Conservation (phyloP, 2,797 vertebrate species). For the Fundulus diaphanus region DNA sequence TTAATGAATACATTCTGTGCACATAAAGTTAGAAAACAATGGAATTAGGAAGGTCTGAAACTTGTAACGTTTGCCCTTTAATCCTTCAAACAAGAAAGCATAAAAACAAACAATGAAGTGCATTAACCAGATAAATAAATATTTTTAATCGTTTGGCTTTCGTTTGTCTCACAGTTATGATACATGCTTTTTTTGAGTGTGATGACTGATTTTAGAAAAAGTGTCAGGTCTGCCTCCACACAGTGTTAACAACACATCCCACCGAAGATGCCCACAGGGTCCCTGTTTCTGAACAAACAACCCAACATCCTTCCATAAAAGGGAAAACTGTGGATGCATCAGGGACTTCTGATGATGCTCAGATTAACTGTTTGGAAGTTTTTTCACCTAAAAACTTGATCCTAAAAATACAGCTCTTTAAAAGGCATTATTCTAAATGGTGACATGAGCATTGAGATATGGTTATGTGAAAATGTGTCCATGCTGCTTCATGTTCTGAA, state of each 20-base stretch:
- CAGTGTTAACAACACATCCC: conserved; percentile 62
- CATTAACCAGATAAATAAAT: conserved; percentile 24
- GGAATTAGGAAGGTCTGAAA: conserved; percentile 9
- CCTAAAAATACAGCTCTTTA: background rate
- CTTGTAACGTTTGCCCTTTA: background rate
- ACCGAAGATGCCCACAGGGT: conserved; percentile 46
- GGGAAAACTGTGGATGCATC: conserved; percentile 8
- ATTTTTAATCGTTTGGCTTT: conserved; percentile 23
- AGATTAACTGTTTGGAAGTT: conserved; percentile 9
- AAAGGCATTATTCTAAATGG: conserved; percentile 3
- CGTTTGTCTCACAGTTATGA: conserved; percentile 27
- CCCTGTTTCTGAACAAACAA: conserved; percentile 38
- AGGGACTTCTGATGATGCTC: background rate
- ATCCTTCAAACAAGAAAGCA: background rate
- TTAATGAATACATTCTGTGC: background rate
- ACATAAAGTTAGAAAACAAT: background rate
- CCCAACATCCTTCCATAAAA: conserved; percentile 9
- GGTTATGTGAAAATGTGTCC: conserved; percentile 25
- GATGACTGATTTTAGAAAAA: conserved; percentile 60
- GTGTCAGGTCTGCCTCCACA: conserved; percentile 66
- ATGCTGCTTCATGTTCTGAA: conserved; percentile 31
- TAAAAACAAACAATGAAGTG: conserved; percentile 25
- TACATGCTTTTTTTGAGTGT: conserved; percentile 38
- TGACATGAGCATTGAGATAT: conserved; percentile 6
- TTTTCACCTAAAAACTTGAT: background rate